A percentile compares a stretch with the other conserved stretches of the same genome.
Conservation (phyloP, 2,888 invertebrate species). For the Aphidius colemani region DNA sequence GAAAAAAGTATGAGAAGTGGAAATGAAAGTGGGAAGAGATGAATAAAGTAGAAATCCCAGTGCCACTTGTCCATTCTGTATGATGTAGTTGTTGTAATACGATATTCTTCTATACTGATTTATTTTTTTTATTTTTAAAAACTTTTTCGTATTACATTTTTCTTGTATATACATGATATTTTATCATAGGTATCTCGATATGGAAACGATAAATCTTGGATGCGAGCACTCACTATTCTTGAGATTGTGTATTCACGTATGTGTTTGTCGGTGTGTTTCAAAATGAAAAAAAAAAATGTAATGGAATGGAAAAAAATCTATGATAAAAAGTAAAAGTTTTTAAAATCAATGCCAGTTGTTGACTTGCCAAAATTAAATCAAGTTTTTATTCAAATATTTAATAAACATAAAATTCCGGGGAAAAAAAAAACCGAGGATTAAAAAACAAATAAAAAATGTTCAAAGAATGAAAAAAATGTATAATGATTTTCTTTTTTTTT, state of each 20-base stretch:
- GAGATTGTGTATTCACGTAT: too few relatives aligned
- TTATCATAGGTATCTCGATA: conserved; percentile 25
- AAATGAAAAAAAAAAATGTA: not conserved
- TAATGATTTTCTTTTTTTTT: too few relatives aligned
- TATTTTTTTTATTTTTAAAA: not conserved
- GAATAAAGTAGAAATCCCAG: conserved; percentile 20
- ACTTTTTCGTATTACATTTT: conserved; percentile 2
- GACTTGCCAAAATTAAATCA: conserved; percentile 23
- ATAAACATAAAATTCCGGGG: not conserved
- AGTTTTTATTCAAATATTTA: not conserved
- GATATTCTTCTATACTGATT: conserved; percentile 9
- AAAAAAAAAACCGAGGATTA: too few relatives aligned
- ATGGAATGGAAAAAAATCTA: not conserved
- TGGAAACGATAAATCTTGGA: conserved; percentile 33
- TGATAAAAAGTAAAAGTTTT: conserved; percentile 12
- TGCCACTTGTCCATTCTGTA: conserved; percentile 22
- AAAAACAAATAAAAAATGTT: too few relatives aligned
- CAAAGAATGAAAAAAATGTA: too few relatives aligned
- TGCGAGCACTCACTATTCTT: conserved; percentile 24
- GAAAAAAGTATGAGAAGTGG: not conserved
- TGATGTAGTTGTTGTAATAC: conserved; percentile 23
- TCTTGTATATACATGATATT: conserved; percentile 4
- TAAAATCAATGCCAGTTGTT: conserved; percentile 16
- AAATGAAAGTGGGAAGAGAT: not conserved
- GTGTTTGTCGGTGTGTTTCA: not conserved